Evolutionary conservation across 2,113 vertebrate species (phyloP), one percentile per base, ranked within the genome.

Genomic region (Lethenteron camtschaticum): DNA sequence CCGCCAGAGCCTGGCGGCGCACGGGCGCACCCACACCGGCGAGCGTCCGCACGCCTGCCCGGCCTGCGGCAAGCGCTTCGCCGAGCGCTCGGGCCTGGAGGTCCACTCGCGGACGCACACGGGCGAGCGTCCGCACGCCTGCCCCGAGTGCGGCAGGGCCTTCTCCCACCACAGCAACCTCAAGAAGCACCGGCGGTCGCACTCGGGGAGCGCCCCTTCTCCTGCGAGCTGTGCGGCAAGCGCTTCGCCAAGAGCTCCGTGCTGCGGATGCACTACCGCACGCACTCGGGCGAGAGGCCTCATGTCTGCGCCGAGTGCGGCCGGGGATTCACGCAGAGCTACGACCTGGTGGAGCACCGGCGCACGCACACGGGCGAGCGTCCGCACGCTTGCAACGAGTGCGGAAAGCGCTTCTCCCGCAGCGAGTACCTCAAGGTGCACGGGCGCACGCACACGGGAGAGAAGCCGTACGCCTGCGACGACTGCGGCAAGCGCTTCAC

Each of bases 181-280:
- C 1, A 74, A 77, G 3, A 68, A 60, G 11, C 72, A 78, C 69
- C 73, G 75, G 72, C 58, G 74, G 68, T 73, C 77, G 12, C 76
- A 75, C 16, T 76, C 77, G 71, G 73, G 8, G 79, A 79, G 74
- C 78, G 76, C 68, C 76, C 77, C 56, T 81, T 79, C 72, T 11
- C n/a, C 9, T 72, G 71, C 24, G 11, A 12, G 11, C 14, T 69
- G 12, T 72, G 71, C 41, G 71, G 66, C 13, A 72, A 72, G 68
- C n/a, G 63, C 16, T 72, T 72, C 68, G 20, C 10, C 56, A 68
- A 41, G 24, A 41, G 20, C 11, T 56, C 70, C 9, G 14, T 18
- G 10, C 70, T 71, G 14, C 41, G 10, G 18, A 24, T 18, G 20
- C 72, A 72, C 72, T 69, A 56, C 58, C 24, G n/a, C 9, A 66